Percentiles rank a stretch among this genome's conserved stretches.
Evolutionary conservation across 2,797 vertebrate species (phyloP).

Genomic region (Mormyrops attenuatus): DNA sequence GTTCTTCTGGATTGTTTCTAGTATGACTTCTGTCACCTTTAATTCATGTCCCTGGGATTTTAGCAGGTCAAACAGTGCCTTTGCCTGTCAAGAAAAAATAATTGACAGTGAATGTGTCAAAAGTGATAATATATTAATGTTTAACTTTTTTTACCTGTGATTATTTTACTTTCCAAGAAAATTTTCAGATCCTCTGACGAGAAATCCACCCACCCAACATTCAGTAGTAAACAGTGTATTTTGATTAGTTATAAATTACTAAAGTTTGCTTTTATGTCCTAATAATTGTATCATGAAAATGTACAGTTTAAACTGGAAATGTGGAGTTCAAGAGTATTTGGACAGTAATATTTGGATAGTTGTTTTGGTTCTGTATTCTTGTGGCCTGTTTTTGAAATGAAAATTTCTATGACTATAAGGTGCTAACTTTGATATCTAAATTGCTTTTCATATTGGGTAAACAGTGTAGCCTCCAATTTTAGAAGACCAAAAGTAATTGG

Average conservation of each 20-base stretch:
- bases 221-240: not conserved
- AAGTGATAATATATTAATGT: not conserved
- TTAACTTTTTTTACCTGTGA: not conserved
- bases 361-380: not conserved
- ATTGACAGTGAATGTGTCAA: not conserved
- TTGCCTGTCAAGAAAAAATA: constrained; percentile 18
- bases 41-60: constrained; percentile 25
- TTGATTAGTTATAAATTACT: not conserved
- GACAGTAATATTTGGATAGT: not conserved
- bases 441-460: not conserved
- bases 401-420: not conserved
- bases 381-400: not conserved
- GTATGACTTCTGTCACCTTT: constrained; percentile 13
- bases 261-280: not conserved
- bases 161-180: not conserved
- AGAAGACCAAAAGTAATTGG: not conserved
- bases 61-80: constrained; percentile 18
- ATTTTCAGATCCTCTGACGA: not conserved
- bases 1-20: constrained; percentile 28
- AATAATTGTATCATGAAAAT: not conserved
- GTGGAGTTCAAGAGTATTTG: not conserved
- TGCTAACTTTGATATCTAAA: not conserved
- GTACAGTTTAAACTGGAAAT: not conserved
- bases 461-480: not conserved
- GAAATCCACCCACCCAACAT: not conserved